phyloP scores from a whole-genome alignment of 2,888 invertebrate species.

The Thecophora atra region DNA sequence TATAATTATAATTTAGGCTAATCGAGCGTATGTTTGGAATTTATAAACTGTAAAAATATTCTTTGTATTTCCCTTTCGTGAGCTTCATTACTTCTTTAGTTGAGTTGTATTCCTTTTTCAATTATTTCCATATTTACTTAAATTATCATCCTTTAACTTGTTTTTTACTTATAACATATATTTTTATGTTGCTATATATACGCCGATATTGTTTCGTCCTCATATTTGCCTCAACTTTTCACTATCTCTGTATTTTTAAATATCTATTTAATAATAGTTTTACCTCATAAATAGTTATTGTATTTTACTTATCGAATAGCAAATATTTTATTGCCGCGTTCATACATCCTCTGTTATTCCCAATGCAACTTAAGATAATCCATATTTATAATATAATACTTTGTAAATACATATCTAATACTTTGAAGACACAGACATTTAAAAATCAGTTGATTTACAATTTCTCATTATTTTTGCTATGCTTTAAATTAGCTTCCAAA shows the following conservation, averaged over 20 bases:
- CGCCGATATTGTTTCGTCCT: constrained; percentile 15
- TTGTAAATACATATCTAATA: background rate
- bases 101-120: constrained; percentile 3
- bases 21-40: constrained; percentile 12
- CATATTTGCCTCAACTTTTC: background rate
- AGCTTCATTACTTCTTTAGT: background rate
- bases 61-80: background rate
- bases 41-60: background rate
- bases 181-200: too few species aligned
- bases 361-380: too few species aligned
- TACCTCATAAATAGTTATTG: background rate
- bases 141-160: constrained; percentile 10
- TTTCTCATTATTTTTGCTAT: too few species aligned
- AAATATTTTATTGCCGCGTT: too few species aligned
- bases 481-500: too few species aligned
- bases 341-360: too few species aligned
- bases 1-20: too few species aligned
- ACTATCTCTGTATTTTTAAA: constrained; percentile 10
- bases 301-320: background rate
- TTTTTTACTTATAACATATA: too few species aligned
- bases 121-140: constrained; percentile 7
- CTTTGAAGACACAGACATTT: too few species aligned
- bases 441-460: too few species aligned
- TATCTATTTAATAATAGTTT: constrained; percentile 1
- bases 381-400: background rate